Percentiles rank a stretch among this genome's conserved stretches.
Conservation (phyloP, 2,113 vertebrate genomes). For the Leucoraja erinaceus region DNA sequence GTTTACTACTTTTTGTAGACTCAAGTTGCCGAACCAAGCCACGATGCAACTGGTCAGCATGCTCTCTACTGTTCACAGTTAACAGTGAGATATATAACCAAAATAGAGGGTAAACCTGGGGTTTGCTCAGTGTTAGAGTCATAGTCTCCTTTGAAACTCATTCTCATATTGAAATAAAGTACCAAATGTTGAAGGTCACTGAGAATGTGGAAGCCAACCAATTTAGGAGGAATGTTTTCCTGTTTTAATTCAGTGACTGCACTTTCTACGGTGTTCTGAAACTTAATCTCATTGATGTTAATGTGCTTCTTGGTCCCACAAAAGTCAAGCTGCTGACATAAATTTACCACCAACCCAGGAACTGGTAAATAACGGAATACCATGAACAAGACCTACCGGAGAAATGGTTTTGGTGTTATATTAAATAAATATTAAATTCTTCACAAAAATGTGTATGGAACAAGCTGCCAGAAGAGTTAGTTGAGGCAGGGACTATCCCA, state of each 20-base stretch:
- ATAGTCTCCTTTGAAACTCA: neutral
- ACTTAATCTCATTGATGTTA: neutral
- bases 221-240: neutral
- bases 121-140: neutral
- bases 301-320: neutral
- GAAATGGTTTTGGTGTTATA: neutral
- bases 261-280: neutral
- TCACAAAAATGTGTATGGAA: too few species aligned
- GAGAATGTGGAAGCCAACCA: neutral
- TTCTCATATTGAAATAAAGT: neutral
- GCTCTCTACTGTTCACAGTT: neutral
- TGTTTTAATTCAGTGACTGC: neutral
- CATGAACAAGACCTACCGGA: neutral
- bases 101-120: neutral
- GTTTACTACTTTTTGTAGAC: too few species aligned
- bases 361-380: neutral
- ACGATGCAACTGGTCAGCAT: too few species aligned
- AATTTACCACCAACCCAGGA: neutral
- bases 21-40: too few species aligned
- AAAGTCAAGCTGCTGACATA: neutral
- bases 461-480: too few species aligned
- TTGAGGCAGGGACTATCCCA: too few species aligned
- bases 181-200: neutral
- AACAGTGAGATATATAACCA: neutral
- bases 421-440: neutral